Conservation (phyloP, 2,797 vertebrate species). For the Bradypus variegatus region DNA sequence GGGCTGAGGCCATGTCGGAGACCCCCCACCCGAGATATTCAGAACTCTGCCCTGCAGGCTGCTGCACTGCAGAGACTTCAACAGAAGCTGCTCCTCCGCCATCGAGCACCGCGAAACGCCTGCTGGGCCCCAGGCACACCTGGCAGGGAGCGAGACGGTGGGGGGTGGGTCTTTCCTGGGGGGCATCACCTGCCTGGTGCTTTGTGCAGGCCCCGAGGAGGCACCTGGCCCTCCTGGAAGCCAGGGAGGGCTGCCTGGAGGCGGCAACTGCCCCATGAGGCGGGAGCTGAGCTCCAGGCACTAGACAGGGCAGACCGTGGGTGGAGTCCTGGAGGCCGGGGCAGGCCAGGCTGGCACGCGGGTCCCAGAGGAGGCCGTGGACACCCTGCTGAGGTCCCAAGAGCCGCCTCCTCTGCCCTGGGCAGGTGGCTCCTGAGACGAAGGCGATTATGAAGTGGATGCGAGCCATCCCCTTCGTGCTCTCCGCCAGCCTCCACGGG, state of each 20-base stretch:
- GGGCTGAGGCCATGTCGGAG: neutral
- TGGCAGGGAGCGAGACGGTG: neutral
- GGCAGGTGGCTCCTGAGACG: conserved; percentile 94
- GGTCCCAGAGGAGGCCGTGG: neutral
- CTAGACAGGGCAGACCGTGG: neutral
- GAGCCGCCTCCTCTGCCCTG: accelerated
- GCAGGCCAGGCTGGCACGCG: accelerated
- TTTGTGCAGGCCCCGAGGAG: neutral
- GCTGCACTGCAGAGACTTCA: neutral
- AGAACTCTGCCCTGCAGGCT: accelerated
- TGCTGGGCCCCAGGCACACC: no score
- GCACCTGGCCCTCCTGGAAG: neutral
- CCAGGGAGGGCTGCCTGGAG: neutral
- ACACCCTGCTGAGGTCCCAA: neutral
- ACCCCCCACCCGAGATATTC: neutral
- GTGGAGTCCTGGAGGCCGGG: neutral
- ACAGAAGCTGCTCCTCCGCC: no score
- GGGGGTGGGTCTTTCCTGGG: neutral
- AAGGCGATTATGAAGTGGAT: conserved; percentile 97
- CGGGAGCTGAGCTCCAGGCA: neutral
- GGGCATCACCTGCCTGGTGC: neutral
- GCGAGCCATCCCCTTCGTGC: conserved; percentile 85
- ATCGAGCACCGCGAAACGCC: neutral
- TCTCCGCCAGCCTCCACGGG: conserved; percentile 95
- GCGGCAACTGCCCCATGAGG: accelerated